Percentiles rank a stretch among this genome's conserved stretches.
Evolutionary conservation across 2,888 invertebrate species (phyloP).

Genomic region (Andrena trimmerana): DNA sequence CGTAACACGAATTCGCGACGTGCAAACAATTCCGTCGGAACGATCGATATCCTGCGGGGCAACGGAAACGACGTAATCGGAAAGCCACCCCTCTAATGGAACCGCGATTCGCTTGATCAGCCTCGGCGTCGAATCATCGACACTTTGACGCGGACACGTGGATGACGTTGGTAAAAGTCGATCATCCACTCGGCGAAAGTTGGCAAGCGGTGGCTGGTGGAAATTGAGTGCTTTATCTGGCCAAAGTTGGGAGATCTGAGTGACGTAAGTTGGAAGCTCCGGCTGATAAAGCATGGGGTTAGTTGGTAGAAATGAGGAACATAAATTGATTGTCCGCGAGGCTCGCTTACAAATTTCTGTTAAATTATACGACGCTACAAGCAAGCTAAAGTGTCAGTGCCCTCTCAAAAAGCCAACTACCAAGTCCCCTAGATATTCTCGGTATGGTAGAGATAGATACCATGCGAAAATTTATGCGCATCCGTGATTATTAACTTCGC

Average conservation of each 20-base stretch:
- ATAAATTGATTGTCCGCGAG: too few relatives aligned
- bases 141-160: not conserved
- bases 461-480: not conserved
- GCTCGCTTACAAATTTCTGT: too few relatives aligned
- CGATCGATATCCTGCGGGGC: slow-evolving; percentile 40
- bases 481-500: slow-evolving; percentile 6
- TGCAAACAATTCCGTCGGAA: slow-evolving; percentile 40
- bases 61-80: slow-evolving; percentile 31
- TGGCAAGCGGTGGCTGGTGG: not conserved
- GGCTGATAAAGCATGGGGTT: not conserved
- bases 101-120: not conserved
- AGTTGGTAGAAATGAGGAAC: not conserved
- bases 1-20: slow-evolving; percentile 52
- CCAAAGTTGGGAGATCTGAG: not conserved
- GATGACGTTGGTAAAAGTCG: not conserved
- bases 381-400: not conserved
- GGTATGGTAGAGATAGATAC: not conserved
- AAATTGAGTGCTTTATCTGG: not conserved
- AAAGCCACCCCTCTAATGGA: slow-evolving; percentile 6
- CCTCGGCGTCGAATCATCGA: not conserved
- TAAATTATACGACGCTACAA: not conserved
- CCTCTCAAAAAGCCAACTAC: not conserved
- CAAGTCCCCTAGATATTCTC: not conserved
- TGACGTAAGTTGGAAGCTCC: not conserved
- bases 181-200: slow-evolving; percentile 1